These are phyloP conservation scores for Serilophus lunatus DNA, from an alignment of 2,113 vertebrate genomes.

Conservation along the genomic window DNA sequence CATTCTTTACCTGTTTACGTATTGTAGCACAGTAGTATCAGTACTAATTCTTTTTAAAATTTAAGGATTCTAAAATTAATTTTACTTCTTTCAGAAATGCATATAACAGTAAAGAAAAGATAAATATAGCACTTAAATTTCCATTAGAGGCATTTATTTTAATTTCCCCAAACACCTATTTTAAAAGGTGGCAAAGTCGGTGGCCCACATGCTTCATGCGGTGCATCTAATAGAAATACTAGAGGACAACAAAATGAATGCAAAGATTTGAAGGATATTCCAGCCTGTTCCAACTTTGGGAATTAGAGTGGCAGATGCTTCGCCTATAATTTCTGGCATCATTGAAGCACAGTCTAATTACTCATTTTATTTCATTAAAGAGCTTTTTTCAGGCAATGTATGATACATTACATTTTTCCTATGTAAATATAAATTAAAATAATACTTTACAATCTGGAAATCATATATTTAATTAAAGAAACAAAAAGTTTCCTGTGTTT, in stretches of 20 bases:
- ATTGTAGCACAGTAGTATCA: background rate
- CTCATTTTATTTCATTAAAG: background rate
- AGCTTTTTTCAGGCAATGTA: background rate
- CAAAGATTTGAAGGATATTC: slow-evolving; percentile 29
- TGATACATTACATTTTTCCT: background rate
- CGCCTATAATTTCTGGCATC: slow-evolving; percentile 1
- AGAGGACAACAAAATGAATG: slow-evolving; percentile 16
- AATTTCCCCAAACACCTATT: slow-evolving; percentile 9
- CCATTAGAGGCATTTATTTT: background rate
- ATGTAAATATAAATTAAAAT: background rate
- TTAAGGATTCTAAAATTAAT: background rate
- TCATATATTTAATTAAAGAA: background rate
- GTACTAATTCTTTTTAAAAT: background rate
- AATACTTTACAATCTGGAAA: background rate
- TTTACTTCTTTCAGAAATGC: background rate
- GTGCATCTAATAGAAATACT: slow-evolving; percentile 14
- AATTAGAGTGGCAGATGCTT: slow-evolving; percentile 49
- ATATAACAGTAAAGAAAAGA: background rate
- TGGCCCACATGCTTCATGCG: background rate
- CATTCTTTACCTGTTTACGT: background rate
- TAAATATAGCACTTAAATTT: background rate
- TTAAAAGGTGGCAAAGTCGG: background rate
- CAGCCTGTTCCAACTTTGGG: background rate
- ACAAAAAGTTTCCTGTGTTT: background rate
- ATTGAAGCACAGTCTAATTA: background rate